A percentile compares a stretch with the other conserved stretches of the same genome.
phyloP scores from a whole-genome alignment of 2,113 vertebrate genomes.

The Embiotoca jacksoni region DNA sequence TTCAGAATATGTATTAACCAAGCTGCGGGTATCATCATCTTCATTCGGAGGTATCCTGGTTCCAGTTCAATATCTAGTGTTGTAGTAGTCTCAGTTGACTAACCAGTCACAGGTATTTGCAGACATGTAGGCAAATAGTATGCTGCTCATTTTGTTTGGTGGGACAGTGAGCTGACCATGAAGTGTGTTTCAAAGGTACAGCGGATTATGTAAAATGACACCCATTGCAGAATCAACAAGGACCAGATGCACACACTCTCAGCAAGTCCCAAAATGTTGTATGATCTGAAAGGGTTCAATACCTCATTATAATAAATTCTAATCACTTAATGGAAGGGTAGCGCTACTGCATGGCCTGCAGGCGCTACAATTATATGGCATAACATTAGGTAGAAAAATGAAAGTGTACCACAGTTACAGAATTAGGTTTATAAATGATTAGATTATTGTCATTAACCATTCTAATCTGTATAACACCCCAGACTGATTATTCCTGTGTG shows the following conservation, averaged over 20 bases:
- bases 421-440: slow-evolving; percentile 5
- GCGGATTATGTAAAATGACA: background rate
- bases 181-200: slow-evolving; percentile 28
- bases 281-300: background rate
- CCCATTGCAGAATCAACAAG: background rate
- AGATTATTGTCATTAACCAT: slow-evolving; percentile 2
- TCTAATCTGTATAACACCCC: background rate
- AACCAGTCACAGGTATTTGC: slow-evolving; percentile 10
- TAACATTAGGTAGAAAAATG: background rate
- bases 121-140: slow-evolving; percentile 18
- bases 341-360: background rate
- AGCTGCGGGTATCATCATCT: background rate
- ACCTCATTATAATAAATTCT: background rate
- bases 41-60: background rate
- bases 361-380: background rate
- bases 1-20: background rate
- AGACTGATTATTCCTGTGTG: background rate
- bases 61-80: background rate
- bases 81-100: slow-evolving; percentile 13
- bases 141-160: slow-evolving; percentile 14
- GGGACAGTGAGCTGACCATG: slow-evolving; percentile 17
- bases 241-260: background rate
- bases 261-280: slow-evolving; percentile 13
- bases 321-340: background rate
- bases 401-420: background rate